Evolutionary conservation across 2,113 vertebrate species (phyloP).

Genomic region (Drymodes brunneopygia): DNA sequence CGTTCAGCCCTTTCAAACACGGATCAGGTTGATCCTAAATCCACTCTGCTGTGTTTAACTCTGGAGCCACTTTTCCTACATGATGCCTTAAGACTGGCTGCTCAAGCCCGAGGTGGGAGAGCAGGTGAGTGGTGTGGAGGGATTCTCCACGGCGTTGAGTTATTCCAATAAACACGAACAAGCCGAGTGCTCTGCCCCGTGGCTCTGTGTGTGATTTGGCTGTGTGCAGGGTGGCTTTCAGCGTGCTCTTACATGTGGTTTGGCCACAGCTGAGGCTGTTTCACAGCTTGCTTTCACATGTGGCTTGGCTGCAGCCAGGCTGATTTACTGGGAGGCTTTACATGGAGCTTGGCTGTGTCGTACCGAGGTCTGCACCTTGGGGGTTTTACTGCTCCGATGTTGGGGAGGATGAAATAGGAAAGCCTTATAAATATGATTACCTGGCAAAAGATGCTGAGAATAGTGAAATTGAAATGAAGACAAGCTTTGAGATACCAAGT

Average conservation of each 20-base stretch:
- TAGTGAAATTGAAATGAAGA: too few species aligned
- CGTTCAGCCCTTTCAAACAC: not conserved
- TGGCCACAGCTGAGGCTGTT: not conserved
- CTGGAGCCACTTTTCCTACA: not conserved
- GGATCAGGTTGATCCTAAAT: not conserved
- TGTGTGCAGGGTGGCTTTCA: not conserved
- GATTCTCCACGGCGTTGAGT: not conserved
- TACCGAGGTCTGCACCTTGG: not conserved
- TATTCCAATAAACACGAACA: not conserved
- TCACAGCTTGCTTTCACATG: constrained; percentile 59
- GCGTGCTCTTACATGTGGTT: constrained; percentile 44
- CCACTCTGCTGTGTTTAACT: not conserved
- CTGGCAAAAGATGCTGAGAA: too few species aligned
- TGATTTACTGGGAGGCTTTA: constrained; percentile 5
- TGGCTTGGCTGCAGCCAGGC: constrained; percentile 38
- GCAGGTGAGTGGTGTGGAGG: not conserved
- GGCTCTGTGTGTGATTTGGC: not conserved
- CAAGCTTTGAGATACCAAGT: too few species aligned
- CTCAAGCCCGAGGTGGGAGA: not conserved
- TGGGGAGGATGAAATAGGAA: too few species aligned
- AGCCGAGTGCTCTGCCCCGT: not conserved
- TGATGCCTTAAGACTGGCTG: not conserved
- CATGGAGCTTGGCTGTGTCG: not conserved
- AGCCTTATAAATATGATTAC: too few species aligned
- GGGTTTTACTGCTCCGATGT: not conserved